Percentiles rank a stretch among this genome's conserved stretches.
Evolutionary conservation across 2,113 vertebrate genomes (phyloP).

Genomic region (Sardina pilchardus): DNA sequence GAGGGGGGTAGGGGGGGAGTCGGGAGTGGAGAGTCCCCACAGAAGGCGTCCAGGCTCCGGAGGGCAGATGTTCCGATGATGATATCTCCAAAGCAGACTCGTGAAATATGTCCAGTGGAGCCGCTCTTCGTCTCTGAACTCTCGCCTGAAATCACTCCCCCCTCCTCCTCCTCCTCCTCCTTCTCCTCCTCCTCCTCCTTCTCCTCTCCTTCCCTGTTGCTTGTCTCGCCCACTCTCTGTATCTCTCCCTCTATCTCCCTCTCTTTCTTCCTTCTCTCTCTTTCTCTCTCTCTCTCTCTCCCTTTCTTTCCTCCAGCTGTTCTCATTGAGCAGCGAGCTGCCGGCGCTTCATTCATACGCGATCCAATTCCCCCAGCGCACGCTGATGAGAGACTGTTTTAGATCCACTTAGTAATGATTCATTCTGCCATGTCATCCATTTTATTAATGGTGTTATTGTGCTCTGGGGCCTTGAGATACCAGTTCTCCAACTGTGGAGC

Average conservation of each 20-base stretch:
- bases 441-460: not conserved
- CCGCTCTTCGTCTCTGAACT: not conserved
- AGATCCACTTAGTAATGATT: conserved; percentile 9
- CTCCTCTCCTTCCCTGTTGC: not conserved
- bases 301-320: not conserved
- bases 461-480: not conserved
- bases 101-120: not conserved
- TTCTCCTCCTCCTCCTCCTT: not conserved
- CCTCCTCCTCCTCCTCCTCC: not conserved
- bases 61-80: not conserved
- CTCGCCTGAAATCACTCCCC: not conserved
- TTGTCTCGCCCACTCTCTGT: no score
- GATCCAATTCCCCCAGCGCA: not conserved
- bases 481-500: not conserved
- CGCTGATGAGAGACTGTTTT: not conserved
- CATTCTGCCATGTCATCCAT: not conserved
- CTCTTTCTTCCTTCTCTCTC: conserved; percentile 3
- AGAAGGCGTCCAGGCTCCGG: not conserved
- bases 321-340: not conserved
- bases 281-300: not conserved
- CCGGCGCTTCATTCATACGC: not conserved
- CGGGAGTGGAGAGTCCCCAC: not conserved
- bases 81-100: not conserved
- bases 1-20: not conserved
- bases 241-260: not conserved